Evolutionary conservation across 1,140 invertebrate species (phyloP), one percentile per base, ranked within the genome.

Genomic region (Habropoda laboriosa): DNA sequence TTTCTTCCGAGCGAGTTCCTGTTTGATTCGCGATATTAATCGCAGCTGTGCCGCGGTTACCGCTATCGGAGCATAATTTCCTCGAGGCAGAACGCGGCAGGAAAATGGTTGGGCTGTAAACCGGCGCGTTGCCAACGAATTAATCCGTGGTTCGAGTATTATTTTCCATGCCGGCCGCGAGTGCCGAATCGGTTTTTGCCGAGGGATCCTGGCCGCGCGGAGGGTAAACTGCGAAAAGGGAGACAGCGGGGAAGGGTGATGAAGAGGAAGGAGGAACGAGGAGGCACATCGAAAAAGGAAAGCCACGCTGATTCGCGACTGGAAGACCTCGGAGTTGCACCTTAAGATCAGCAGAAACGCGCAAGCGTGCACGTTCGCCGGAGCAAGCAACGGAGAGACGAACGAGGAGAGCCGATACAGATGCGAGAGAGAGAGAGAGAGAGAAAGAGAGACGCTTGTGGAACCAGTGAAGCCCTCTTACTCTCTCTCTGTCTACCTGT

Each of bases 321-420:
- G 82, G 80, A 86, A 88, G 85, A 82, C 80, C 82, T 85, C 85
- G 79, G 74, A 70, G 83, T 86, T 87, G 74, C 84, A 79, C 71
- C 66, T 86, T 86, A 75, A 73, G 45, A 40, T 68, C 74, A n/a
- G 60, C 42, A 73, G 66, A 55, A 76, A 76, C 67, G 81, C 74
- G 60, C 61, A 58, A 80, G 60, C 77, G 60, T 79, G 68, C 47
- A 24, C 42, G 40, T 40, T 30, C n/a, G 51, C 32, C 8, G n/a
- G 6, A 18, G 30, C 3, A 18, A 53, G n/a, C 61, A 49, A n/a
- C 38, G 70, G 51, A 24, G 38, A 42, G 18, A 45, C 6, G 42
- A 63, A 68, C 55, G 27, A 30, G 13, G 12, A n/a, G n/a, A n/a
- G n/a, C n/a, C n/a, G n/a, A n/a, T n/a, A n/a, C n/a, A n/a, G n/a